Base-by-base conservation (phyloP, 2,888 invertebrate species). In the Nysson spinosus region DNA sequence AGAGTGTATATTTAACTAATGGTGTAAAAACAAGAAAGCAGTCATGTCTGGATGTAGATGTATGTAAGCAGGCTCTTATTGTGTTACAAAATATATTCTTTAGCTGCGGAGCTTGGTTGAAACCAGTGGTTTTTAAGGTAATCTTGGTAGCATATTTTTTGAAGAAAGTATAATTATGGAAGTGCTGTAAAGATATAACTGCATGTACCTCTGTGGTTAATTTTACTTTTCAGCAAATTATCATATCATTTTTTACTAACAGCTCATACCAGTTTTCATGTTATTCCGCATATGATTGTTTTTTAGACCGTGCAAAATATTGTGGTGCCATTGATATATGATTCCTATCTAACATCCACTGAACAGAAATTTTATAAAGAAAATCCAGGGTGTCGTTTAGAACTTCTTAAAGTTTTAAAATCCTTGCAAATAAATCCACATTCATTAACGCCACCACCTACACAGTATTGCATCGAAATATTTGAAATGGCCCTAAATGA, bases 391-490 rank as follows among this genome's bases (percentile, higher is more conserved):
- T 86, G 83, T 22, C 80, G 85, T 30, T 50, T 85, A 4, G 66
- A 81, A 58, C 69, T 87, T 22, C 39, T 87, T n/a, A 77, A 65
- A 62, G 66, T 72, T 11, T 62, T 86, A 26, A 76, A 75, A 60
- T 69, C 75, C 16, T 57, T 86, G 32, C 78, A 82, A 57, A 62
- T 82, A 35, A 78, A 80, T 69, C 76, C 82, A 19, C 80, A 85
- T 70, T 69, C 72, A n/a, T 62, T 61, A 22, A 62, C 62, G 2
- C 69, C 80, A 24, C 64, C 79, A n/a, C 82, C 85, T 2, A 78
- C 80, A 0, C 81, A 84, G 42, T 79, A 83, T 65, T 78, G 76
- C n/a, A 58, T 84, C 16, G 74, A 83, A 68, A 77, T 86, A 58
- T 85, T 82, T 34, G 74, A 78, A 11, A 63, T 81, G 69, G 85